phyloP scores from a whole-genome alignment of 2,888 invertebrate genomes.

The Sialis lutaria region DNA sequence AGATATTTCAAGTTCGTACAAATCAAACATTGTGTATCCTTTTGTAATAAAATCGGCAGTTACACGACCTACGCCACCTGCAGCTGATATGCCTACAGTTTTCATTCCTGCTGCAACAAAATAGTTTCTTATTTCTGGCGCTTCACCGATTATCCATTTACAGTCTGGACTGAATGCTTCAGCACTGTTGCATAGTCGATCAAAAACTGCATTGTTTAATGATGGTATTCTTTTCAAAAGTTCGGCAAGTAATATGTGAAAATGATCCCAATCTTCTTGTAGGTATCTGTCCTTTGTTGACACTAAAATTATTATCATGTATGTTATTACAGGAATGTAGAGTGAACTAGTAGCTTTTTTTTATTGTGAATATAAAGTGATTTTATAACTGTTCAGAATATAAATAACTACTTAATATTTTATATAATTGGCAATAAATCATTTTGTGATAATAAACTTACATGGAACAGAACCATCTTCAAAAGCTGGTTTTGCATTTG shows the following conservation, averaged over 20 bases:
- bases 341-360: not conserved
- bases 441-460: constrained; percentile 15
- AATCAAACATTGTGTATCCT: constrained; percentile 63
- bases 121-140: constrained; percentile 81
- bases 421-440: not conserved
- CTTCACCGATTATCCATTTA: constrained; percentile 87
- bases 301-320: constrained; percentile 22
- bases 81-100: constrained; percentile 87
- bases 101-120: constrained; percentile 92
- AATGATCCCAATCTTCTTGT: constrained; percentile 92
- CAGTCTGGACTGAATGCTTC: constrained; percentile 96
- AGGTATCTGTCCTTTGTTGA: constrained; percentile 45
- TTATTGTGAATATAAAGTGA: not conserved
- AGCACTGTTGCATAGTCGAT: constrained; percentile 72
- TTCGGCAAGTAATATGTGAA: constrained; percentile 74
- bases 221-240: constrained; percentile 68
- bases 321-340: not conserved
- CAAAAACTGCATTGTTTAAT: constrained; percentile 54
- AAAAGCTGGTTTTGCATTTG: constrained; percentile 76
- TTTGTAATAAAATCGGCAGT: constrained; percentile 76
- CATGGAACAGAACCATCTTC: constrained; percentile 54
- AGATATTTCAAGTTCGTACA: constrained; percentile 78
- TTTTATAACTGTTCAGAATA: not conserved
- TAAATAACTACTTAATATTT: not conserved
- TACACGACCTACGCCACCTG: constrained; percentile 86